phyloP scores from a whole-genome alignment of 2,797 vertebrate species.

The Acanthis flammea region DNA sequence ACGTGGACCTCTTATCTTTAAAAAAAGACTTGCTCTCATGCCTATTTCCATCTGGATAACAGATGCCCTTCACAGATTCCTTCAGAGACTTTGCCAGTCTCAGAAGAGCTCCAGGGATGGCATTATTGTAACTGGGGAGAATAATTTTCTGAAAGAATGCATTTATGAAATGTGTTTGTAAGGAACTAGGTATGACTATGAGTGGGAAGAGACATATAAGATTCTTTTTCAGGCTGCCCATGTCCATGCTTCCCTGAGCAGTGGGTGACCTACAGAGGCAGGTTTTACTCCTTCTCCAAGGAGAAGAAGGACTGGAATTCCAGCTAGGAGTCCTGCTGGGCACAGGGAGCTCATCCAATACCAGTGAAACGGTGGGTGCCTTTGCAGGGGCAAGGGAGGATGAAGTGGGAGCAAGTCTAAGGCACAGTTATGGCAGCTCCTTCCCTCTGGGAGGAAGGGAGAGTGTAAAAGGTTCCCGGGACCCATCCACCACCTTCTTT shows the following conservation, averaged over 20 bases:
- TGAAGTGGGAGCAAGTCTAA: neutral
- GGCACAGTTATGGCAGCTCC: neutral
- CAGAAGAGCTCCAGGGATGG: neutral
- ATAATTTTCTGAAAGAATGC: neutral
- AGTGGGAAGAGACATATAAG: neutral
- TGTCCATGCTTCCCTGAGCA: neutral
- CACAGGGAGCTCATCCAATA: neutral
- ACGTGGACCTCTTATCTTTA: rapidly evolving
- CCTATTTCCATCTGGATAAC: neutral
- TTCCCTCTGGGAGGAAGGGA: neutral
- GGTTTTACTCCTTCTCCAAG: neutral
- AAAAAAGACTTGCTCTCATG: neutral
- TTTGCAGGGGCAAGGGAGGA: neutral
- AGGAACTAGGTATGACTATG: neutral
- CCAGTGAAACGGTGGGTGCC: neutral
- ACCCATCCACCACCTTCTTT: neutral
- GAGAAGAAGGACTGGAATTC: neutral
- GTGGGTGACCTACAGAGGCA: neutral
- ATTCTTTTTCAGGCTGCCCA: neutral
- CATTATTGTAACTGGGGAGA: neutral
- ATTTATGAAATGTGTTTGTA: neutral
- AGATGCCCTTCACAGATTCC: neutral
- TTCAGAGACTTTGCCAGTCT: neutral
- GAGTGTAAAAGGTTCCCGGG: neutral
- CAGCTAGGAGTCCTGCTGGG: neutral